Percentiles rank a stretch among this genome's conserved stretches.
Conservation (phyloP, 2,113 vertebrate species). For the Entomyzon cyanotis region DNA sequence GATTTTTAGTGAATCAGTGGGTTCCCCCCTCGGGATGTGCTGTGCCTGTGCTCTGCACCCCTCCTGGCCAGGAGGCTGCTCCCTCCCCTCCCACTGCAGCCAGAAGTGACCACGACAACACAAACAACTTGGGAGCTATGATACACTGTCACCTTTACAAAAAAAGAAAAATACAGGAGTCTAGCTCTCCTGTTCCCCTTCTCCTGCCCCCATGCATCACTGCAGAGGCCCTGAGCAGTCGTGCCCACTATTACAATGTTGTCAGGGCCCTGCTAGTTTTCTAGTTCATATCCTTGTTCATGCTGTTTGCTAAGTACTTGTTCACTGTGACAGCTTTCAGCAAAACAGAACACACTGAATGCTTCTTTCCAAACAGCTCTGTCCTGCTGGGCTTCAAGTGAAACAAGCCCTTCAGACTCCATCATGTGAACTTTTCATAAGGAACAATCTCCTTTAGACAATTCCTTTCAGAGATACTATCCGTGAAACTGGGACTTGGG, state of each 20-base stretch:
- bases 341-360: slow-evolving; percentile 93
- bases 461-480: slow-evolving; percentile 85
- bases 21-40: background rate
- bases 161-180: background rate
- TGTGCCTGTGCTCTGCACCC: background rate
- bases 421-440: slow-evolving; percentile 95
- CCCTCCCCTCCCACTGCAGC: background rate
- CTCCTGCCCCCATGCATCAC: slow-evolving; percentile 80
- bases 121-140: background rate
- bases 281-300: slow-evolving; percentile 99
- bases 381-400: slow-evolving; percentile 92
- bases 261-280: slow-evolving; percentile 92
- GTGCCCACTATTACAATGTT: slow-evolving; percentile 87
- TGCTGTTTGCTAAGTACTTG: slow-evolving; percentile 98
- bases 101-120: background rate
- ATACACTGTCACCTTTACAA: background rate
- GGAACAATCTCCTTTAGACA: slow-evolving; percentile 91
- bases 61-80: background rate
- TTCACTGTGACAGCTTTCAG: slow-evolving; percentile 97
- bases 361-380: slow-evolving; percentile 93
- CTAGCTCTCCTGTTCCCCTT: background rate
- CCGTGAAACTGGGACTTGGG: slow-evolving; percentile 78
- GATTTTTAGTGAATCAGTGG: background rate
- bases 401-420: slow-evolving; percentile 93
- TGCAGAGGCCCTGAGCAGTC: slow-evolving; percentile 83